phyloP scores from a whole-genome alignment of 2,888 invertebrate genomes.

The Phaonia tiefii region DNA sequence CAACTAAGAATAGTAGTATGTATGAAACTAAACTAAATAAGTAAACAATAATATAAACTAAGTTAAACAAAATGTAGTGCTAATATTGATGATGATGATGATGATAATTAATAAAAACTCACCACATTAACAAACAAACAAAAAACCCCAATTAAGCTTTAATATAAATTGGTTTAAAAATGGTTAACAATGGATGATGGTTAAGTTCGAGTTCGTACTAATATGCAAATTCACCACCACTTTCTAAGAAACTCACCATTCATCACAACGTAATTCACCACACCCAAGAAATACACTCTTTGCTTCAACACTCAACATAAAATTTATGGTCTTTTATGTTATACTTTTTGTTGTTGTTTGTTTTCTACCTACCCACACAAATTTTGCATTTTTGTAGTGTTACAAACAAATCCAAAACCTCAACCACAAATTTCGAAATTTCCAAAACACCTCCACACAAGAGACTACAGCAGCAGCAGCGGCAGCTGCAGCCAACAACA shows the following conservation, averaged over 20 bases:
- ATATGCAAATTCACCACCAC: background rate
- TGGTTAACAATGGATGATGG: background rate
- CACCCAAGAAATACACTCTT: background rate
- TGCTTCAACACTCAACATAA: background rate
- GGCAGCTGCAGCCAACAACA: slow-evolving; percentile 27
- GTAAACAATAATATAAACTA: slow-evolving; percentile 43
- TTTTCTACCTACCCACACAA: background rate
- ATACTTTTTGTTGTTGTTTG: background rate
- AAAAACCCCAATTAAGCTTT: slow-evolving; percentile 38
- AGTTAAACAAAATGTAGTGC: slow-evolving; percentile 67
- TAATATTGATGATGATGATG: slow-evolving; percentile 65
- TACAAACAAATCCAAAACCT: slow-evolving; percentile 50
- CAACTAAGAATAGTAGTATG: slow-evolving; percentile 65
- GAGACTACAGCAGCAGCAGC: slow-evolving; percentile 22
- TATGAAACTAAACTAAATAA: slow-evolving; percentile 56
- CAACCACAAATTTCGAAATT: slow-evolving; percentile 48
- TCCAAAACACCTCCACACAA: slow-evolving; percentile 42
- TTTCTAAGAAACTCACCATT: slow-evolving; percentile 47
- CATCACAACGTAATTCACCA: slow-evolving; percentile 31
- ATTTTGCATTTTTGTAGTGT: slow-evolving; percentile 54
- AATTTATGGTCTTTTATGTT: background rate
- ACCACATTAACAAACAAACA: slow-evolving; percentile 35
- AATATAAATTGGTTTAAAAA: slow-evolving; percentile 2
- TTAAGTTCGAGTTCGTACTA: background rate
- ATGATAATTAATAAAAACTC: slow-evolving; percentile 33